Conservation (phyloP, 2,888 invertebrate species). For the Spialia ferax region DNA sequence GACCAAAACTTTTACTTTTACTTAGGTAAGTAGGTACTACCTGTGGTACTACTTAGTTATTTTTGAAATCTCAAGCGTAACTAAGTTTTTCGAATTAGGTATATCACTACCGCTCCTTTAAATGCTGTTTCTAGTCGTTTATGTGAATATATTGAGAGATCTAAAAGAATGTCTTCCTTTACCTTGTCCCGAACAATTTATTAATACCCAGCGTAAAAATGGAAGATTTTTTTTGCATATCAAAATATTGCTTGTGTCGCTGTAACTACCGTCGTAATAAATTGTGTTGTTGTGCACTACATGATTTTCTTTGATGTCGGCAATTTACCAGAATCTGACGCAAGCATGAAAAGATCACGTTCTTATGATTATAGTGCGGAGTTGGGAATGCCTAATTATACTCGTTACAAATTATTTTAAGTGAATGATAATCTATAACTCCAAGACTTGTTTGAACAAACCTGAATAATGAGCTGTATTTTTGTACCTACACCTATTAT, state of each 20-base stretch:
- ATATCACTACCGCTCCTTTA: too few relatives aligned
- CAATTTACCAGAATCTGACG: slow-evolving; percentile 63
- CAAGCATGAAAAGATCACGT: slow-evolving; percentile 64
- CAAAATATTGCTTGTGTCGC: neutral
- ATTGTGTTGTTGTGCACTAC: slow-evolving; percentile 49
- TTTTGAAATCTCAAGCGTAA: too few relatives aligned
- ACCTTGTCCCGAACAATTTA: too few relatives aligned
- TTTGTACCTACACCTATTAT: too few relatives aligned
- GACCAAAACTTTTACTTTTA: too few relatives aligned
- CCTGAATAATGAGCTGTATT: neutral
- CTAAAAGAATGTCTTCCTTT: neutral
- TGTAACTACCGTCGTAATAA: slow-evolving; percentile 51
- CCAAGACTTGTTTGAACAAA: slow-evolving; percentile 26
- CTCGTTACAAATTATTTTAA: slow-evolving; percentile 59
- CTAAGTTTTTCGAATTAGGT: too few relatives aligned
- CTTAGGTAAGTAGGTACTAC: too few relatives aligned
- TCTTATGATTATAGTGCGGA: slow-evolving; percentile 57
- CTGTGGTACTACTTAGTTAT: too few relatives aligned
- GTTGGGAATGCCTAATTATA: slow-evolving; percentile 60
- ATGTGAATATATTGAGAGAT: too few relatives aligned
- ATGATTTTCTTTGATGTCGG: slow-evolving; percentile 61
- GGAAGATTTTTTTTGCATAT: neutral
- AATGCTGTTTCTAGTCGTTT: too few relatives aligned
- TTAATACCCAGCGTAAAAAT: neutral
- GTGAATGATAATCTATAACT: slow-evolving; percentile 39